Conservation (phyloP, 2,797 vertebrate genomes). For the Limosa lapponica region DNA sequence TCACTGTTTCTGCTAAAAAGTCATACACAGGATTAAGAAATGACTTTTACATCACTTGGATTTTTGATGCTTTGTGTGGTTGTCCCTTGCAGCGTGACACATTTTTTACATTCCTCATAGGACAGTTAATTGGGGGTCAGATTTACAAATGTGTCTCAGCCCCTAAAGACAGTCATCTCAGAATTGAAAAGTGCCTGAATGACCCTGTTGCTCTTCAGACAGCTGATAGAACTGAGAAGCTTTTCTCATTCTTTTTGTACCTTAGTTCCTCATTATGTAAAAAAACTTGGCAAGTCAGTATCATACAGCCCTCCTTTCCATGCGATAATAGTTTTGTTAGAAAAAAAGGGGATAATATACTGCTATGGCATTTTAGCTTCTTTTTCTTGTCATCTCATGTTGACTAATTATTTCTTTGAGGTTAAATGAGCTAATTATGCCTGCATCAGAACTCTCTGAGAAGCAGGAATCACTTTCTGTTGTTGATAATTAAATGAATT, state of each 20-base stretch:
- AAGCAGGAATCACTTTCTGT: slow-evolving; percentile 25
- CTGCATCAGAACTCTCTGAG: slow-evolving; percentile 41
- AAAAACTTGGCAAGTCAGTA: background rate
- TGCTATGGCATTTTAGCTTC: slow-evolving; percentile 25
- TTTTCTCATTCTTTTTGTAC: background rate
- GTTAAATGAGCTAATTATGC: slow-evolving; percentile 65
- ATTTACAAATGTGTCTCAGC: background rate
- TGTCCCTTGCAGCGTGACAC: background rate
- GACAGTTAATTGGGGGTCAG: background rate
- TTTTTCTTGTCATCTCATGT: slow-evolving; percentile 13
- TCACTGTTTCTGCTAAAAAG: background rate
- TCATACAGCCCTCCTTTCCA: background rate
- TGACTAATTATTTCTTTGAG: slow-evolving; percentile 58
- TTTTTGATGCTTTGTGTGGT: background rate
- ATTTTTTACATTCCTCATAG: background rate
- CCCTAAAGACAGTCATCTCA: background rate
- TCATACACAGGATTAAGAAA: background rate
- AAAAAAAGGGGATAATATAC: background rate
- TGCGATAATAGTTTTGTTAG: background rate
- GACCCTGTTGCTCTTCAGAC: background rate
- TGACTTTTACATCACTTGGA: background rate
- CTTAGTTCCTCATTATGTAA: background rate
- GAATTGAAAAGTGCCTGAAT: background rate
- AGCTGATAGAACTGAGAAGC: background rate
- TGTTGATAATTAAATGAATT: slow-evolving; percentile 40